A percentile compares a stretch with the other conserved stretches of the same genome.
Evolutionary conservation across 1,140 invertebrate species (phyloP).

Genomic region (Drosophila leontia): DNA sequence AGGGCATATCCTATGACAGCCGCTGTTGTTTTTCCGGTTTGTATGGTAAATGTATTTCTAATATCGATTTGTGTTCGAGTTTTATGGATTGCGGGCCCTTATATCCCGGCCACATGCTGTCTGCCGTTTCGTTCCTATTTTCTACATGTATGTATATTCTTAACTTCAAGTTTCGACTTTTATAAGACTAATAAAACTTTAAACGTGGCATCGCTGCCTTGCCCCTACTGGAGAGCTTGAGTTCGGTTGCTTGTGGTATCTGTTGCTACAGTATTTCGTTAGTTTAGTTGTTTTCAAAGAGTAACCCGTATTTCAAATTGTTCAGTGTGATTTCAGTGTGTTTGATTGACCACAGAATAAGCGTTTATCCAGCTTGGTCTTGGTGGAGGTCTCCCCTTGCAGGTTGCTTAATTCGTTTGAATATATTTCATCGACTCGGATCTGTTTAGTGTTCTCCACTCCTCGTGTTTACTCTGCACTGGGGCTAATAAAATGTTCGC

Average conservation of each 20-base stretch:
- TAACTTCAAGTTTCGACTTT: constrained; percentile 45
- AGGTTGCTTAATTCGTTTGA: constrained; percentile 15
- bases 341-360: constrained; percentile 45
- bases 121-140: constrained; percentile 27
- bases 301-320: constrained; percentile 75
- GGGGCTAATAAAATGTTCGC: constrained; percentile 49
- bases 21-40: constrained; percentile 18
- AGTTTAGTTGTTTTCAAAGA: constrained; percentile 54
- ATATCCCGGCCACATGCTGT: constrained; percentile 25
- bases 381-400: constrained; percentile 8
- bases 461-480: constrained; percentile 40
- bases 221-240: constrained; percentile 19
- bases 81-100: constrained; percentile 58
- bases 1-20: constrained; percentile 37
- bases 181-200: constrained; percentile 57
- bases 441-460: constrained; percentile 37
- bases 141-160: constrained; percentile 34
- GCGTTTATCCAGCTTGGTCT: constrained; percentile 21
- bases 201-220: constrained; percentile 27
- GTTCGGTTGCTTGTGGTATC: constrained; percentile 32
- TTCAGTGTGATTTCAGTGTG: constrained; percentile 57
- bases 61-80: constrained; percentile 43
- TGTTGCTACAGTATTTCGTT: constrained; percentile 47
- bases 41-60: constrained; percentile 42
- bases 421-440: constrained; percentile 28